phyloP scores from a whole-genome alignment of 2,797 vertebrate genomes.

The Oreochromis mossambicus region DNA sequence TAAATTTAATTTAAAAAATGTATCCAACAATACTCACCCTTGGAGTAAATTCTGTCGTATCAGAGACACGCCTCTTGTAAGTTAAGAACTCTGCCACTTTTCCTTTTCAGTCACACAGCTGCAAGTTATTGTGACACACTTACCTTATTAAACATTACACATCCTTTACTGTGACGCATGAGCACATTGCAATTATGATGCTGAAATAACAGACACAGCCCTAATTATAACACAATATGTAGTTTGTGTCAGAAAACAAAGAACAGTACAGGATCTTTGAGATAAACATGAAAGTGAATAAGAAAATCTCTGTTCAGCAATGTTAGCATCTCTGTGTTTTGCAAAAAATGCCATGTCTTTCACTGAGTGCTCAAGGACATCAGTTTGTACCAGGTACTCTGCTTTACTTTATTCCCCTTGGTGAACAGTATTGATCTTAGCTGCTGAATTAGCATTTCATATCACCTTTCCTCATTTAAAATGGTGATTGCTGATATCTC shows the following conservation, averaged over 20 bases:
- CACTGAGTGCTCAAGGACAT: constrained; percentile 39
- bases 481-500: constrained; percentile 73
- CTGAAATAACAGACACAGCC: not conserved
- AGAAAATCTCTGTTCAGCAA: not conserved
- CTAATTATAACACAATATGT: not conserved
- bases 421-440: constrained; percentile 62
- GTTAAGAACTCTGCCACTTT: not conserved
- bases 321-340: not conserved
- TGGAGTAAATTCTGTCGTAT: not conserved
- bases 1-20: accelerated
- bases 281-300: not conserved
- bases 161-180: not conserved
- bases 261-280: not conserved
- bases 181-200: not conserved
- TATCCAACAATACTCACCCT: not conserved
- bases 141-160: not conserved
- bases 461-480: constrained; percentile 72
- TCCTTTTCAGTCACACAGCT: not conserved
- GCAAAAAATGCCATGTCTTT: constrained; percentile 4
- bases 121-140: not conserved
- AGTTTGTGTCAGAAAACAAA: not conserved
- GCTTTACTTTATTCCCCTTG: constrained; percentile 30
- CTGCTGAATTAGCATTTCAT: constrained; percentile 74
- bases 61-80: not conserved
- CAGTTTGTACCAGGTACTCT: not conserved